Base-by-base conservation (phyloP, 1,140 invertebrate species). In the Diorhabda carinulata region DNA sequence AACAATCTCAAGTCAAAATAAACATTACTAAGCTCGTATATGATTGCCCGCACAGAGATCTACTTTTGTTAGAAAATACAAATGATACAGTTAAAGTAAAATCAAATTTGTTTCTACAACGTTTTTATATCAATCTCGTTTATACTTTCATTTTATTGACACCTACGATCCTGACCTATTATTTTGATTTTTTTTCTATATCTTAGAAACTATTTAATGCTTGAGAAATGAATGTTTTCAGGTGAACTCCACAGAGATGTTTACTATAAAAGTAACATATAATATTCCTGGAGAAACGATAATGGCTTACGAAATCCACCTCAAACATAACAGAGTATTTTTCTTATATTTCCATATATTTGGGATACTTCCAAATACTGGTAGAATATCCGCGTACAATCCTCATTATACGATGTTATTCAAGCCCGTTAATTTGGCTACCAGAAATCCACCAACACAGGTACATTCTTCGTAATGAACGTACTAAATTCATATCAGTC, bases 21-120 rank as follows among this genome's bases (percentile, higher is more conserved):
- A 71, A 74, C 8, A 71, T 70, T 40, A 69, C 74, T 67, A 67
- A 62, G 43, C 63, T 67, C 56, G 60, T 69, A 3, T 77, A 69
- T 70, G 68, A 77, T 57, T 78, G 77, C 66, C 74, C 70, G 9
- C 77, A 78, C 70, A 70, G 74, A 43, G 42, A 73, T 52, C 68
- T 76, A 60, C 70, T 75, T 25, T 56, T 43, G 4, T 58, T 72
- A 40, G 44, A 72, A 52, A 56, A 25, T 52, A 52, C 47, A 3
- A 52, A 52, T n/a, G 47, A 45, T 40, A 45, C 7, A 10, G 9
- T 63, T 43, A 5, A 44, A 10, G 41, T 40, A 10, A 45, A 63
- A 41, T 5, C 43, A 7, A 3, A 41, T 63, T 43, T 25, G 5
- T 3, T 7, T 63, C 25, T 25, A 25, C 25, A 25, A 25, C 0